Base-by-base conservation (phyloP, 2,888 invertebrate species). In the Mesorhabditis belari region DNA sequence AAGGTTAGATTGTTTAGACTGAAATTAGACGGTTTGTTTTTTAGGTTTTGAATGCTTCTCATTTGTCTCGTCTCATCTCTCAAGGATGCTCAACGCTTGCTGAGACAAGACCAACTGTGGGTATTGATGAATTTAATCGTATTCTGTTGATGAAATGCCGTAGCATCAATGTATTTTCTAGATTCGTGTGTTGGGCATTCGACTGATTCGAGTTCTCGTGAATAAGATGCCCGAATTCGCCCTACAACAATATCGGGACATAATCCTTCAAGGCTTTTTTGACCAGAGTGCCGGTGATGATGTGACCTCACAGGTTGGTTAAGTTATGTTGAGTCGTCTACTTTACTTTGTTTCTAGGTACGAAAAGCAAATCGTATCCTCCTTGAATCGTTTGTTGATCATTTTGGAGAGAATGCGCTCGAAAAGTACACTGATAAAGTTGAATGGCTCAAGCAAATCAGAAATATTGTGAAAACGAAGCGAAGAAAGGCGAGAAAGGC, bases 301-400 rank as follows among this genome's bases (percentile, higher is more conserved):
- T 9, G 44, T n/a, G n/a, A 35, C 44, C 44, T 17, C 44, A 9
- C 44, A 35, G 44, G 44, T 35, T 35, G n/a, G 12, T 17, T 17
- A 9, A 51, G 12, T 51, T 51, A 12, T 3, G 12, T 24, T n/a
- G 19, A n/a, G 19, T 54, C 58, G 23, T 56, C 6, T 19, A 9
- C 2, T 35, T 9, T 35, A 35, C 21, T 12, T 21, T n/a, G n/a
- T 57, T 55, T 61, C 5, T 57, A 70, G 60, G 66, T 77, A 23
- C 67, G 77, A 17, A 75, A 76, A 54, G 78, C 79, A 4, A 79
- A 79, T 61, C 66, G 73, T 21, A 60, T 79, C 4, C 64, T 79
- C 25, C 64, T 79, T 19, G 77, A 75, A 49, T 70, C 71, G 25
- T 65, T 79, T n/a, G 71, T 79, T 35, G 77, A 77, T 29, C 67